Evolutionary conservation across 2,888 invertebrate genomes (phyloP), one percentile per base, ranked within the genome.

Genomic region (Byasa hedistus): DNA sequence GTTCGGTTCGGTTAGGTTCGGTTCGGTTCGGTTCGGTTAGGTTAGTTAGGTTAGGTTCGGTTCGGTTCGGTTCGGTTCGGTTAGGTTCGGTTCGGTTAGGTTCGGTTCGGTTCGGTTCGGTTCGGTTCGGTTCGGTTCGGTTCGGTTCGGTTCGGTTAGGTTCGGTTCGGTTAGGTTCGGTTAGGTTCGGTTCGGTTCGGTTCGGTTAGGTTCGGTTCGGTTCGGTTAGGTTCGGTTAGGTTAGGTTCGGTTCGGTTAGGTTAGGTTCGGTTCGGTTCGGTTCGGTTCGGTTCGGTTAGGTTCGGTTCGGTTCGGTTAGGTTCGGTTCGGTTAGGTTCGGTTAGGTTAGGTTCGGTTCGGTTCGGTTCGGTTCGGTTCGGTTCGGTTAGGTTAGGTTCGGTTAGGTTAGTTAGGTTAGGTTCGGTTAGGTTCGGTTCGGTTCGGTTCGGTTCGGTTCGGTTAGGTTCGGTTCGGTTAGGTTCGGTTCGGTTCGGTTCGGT

Each of bases 51-150:
- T n/a, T n/a, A n/a, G n/a, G n/a, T n/a, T n/a, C n/a, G n/a, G n/a
- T n/a, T n/a, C n/a, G n/a, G n/a, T n/a, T n/a, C n/a, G n/a, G n/a
- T n/a, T n/a, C n/a, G n/a, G n/a, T n/a, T n/a, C n/a, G n/a, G n/a
- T n/a, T n/a, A n/a, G n/a, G n/a, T n/a, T n/a, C n/a, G n/a, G n/a
- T n/a, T n/a, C n/a, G n/a, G n/a, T n/a, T n/a, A n/a, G n/a, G n/a
- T n/a, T n/a, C n/a, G 73, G 70, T 70, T 66, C 68, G 71, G 71
- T 69, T 72, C 67, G 72, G 70, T 72, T 69, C 66, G 70, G 69
- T 65, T 60, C 67, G 68, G 65, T 65, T 57, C 65, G 68, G 68
- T 68, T 57, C 64, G 69, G 69, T 69, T 68, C 5, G 55, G 55
- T 22, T 54, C 8, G 51, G 51, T 51, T 51, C 8, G 51, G 51